Conservation (phyloP, 1,140 invertebrate genomes). For the Samia ricini region DNA sequence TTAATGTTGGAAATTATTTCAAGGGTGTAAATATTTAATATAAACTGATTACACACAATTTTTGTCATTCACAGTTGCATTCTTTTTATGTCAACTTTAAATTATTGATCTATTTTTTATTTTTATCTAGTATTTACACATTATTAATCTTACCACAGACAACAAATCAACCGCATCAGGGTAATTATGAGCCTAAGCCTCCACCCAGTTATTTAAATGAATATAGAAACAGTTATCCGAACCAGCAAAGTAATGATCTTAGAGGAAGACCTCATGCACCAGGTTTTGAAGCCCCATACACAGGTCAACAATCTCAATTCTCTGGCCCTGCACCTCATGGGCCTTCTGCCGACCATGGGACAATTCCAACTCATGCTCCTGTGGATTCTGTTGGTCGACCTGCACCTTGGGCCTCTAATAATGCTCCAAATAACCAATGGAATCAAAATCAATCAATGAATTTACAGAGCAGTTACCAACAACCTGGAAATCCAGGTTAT, state of each 20-base stretch:
- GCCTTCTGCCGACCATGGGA: background rate
- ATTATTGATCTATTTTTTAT: too few species aligned
- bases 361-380: background rate
- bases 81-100: too few species aligned
- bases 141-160: background rate
- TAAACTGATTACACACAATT: too few species aligned
- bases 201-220: constrained; percentile 3
- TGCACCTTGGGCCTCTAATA: constrained; percentile 3
- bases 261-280: background rate
- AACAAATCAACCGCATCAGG: background rate
- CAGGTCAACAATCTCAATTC: too few species aligned
- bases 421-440: constrained; percentile 12
- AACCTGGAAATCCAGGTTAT: background rate
- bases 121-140: too few species aligned
- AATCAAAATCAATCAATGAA: background rate
- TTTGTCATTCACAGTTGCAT: too few species aligned
- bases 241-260: constrained; percentile 11
- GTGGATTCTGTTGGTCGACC: background rate
- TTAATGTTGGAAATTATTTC: too few species aligned
- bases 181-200: constrained; percentile 10
- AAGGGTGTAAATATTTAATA: too few species aligned
- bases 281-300: too few species aligned
- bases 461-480: constrained; percentile 2
- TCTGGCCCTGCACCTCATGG: too few species aligned
- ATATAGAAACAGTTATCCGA: constrained; percentile 15